Base-by-base conservation (phyloP, 2,888 invertebrate species). In the Mayetiola destructor region DNA sequence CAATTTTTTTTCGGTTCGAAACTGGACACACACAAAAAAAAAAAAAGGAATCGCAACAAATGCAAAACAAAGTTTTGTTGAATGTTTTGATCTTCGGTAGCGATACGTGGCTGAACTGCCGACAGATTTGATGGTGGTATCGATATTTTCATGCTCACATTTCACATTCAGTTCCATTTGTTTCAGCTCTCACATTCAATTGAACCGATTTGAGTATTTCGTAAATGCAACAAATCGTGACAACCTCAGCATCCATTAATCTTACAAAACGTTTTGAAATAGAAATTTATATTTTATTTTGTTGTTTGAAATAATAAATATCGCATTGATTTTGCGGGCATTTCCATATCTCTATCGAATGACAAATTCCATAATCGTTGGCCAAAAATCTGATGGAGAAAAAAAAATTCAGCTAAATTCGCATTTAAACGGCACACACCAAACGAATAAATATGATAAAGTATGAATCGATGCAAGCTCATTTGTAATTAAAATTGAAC, bases 161-260 rank as follows among this genome's bases (percentile, higher is more conserved):
- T 20, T 40, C 5, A 20, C 40, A 40, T 40, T 40, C 21, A 20
- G 40, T 21, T 40, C 20, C 40, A 23, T 20, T 48, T 27, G 16
- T 48, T 42, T 21, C 23, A 21, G 42, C 42, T 42, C n/a, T n/a
- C n/a, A n/a, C n/a, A n/a, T 48, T 48, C 14, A 16, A 16, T 48
- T n/a, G 48, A 48, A n/a, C n/a, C n/a, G n/a, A n/a, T n/a, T n/a
- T n/a, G 9, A 21, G 40, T n/a, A 32, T 48, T 48, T 48, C 27
- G 27, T 48, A 48, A n/a, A n/a, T 23, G 37, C 8, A 48, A 48
- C 23, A 48, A 48, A n/a, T 48, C 48, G 48, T 48, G 48, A 48
- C 48, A 48, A 16, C 27, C 48, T 48, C 48, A 48, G n/a, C 48
- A 48, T 48, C 48, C 48, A 48, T 48, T 48, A 48, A 48, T 48